Evolutionary conservation across 2,888 invertebrate species (phyloP), one percentile per base, ranked within the genome.

Genomic region (Epinotia ramella): DNA sequence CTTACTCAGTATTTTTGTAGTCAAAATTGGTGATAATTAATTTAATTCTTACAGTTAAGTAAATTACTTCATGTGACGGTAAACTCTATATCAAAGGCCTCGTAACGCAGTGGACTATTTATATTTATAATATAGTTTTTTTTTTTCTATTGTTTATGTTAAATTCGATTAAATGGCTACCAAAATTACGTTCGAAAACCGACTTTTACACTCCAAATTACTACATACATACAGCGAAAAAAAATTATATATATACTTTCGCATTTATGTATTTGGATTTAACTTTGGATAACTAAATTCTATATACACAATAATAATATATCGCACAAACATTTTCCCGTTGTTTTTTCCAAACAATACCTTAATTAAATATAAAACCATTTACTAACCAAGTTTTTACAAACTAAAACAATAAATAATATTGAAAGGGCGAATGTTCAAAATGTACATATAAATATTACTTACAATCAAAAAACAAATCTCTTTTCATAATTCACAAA

Each of bases 401-500:
- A 91, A 88, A 88, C 89, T 84, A 84, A 83, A 85, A 86, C 88
- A 88, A 91, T 87, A 84, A 90, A 89, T 82, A 86, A 84, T 80
- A 81, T 76, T 81, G 73, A 86, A 84, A 84, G 81, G 85, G 85
- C 83, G 83, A 86, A 81, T 90, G 83, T 88, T 90, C 93, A 93
- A 91, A 94, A 93, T 93, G 81, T 93, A 93, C 93, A 93, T 91
- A 93, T 89, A 89, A 88, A 85, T 83, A 86, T 87, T 88, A 91
- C 91, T 92, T 92, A 94, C 92, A 93, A 86, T 88, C 90, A 86
- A 89, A 87, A 87, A 87, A 81, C 80, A 88, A 91, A 88, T 84
- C 79, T 84, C 84, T 84, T 85, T 80, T 80, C 80, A 83, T 84
- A 85, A 86, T 86, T 84, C 85, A 87, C 86, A 85, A 84, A 87